These are phyloP conservation scores for Helostoma temminkii DNA, from an alignment of 2,797 vertebrate species.

Conservation along the genomic window DNA sequence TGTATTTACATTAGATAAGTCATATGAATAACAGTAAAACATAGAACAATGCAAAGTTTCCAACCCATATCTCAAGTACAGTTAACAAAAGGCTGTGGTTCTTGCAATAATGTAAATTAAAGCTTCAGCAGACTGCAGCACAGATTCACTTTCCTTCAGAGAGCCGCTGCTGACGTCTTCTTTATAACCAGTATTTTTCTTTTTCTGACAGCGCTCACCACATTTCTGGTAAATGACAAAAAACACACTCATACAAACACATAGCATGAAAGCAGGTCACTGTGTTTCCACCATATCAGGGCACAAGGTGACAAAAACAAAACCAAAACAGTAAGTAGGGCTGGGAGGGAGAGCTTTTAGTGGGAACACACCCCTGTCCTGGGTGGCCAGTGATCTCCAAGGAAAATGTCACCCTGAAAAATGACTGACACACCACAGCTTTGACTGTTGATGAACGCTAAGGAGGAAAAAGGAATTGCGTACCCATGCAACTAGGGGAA, in stretches of 20 bases:
- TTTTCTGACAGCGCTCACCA: neutral
- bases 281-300: conserved; percentile 36
- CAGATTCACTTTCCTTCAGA: neutral
- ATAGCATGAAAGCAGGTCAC: conserved; percentile 53
- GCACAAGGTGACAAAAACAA: conserved; percentile 39
- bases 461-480: conserved; percentile 64
- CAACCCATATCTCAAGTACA: conserved; percentile 46
- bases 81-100: conserved; percentile 43
- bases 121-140: conserved; percentile 6
- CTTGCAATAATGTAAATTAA: conserved; percentile 57
- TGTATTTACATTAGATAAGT: conserved; percentile 78
- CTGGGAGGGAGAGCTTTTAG: conserved; percentile 25
- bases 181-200: neutral
- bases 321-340: conserved; percentile 36
- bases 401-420: conserved; percentile 66
- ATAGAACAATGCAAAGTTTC: conserved; percentile 69
- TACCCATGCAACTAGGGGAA: conserved; percentile 56
- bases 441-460: conserved; percentile 60
- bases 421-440: conserved; percentile 67
- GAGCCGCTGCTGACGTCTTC: neutral
- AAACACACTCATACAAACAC: neutral
- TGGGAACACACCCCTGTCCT: conserved; percentile 55
- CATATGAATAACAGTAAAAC: conserved; percentile 61
- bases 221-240: conserved; percentile 2
- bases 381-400: conserved; percentile 54